A percentile compares a stretch with the other conserved stretches of the same genome.
Evolutionary conservation across 2,113 vertebrate species (phyloP).

Genomic region (Callionymus lyra): DNA sequence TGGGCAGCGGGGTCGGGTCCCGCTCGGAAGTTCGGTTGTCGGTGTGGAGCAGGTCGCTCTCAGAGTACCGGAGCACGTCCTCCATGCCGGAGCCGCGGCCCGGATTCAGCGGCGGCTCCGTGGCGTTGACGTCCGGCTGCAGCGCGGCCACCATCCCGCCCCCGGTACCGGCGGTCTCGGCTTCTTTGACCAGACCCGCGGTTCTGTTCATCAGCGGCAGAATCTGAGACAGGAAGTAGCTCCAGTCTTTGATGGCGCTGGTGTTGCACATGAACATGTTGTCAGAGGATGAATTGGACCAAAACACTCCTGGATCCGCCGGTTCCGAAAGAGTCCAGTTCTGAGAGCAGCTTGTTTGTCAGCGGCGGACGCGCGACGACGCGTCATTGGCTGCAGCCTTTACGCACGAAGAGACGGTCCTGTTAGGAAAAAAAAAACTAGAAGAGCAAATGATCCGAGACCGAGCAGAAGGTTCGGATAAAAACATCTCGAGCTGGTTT

Average conservation of each 20-base stretch:
- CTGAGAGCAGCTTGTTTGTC: no score
- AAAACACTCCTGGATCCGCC: no score
- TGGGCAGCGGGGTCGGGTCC: constrained; percentile 69
- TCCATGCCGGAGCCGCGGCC: constrained; percentile 77
- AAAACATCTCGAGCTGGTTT: no score
- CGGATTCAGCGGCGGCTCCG: constrained; percentile 69
- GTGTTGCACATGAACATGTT: constrained; percentile 73
- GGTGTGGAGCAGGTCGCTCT: constrained; percentile 74
- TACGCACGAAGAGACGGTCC: no score
- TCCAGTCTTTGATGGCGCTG: constrained; percentile 81
- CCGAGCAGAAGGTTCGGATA: no score
- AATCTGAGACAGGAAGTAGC: constrained; percentile 77
- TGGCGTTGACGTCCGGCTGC: constrained; percentile 72
- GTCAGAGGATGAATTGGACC: no score
- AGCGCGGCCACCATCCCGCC: constrained; percentile 67
- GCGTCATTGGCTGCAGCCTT: no score
- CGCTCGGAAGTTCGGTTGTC: constrained; percentile 72
- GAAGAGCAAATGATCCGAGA: no score
- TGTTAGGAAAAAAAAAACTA: no score
- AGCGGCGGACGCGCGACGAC: no score
- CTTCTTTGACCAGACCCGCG: constrained; percentile 65
- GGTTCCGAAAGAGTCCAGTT: no score
- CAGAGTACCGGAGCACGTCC: constrained; percentile 74
- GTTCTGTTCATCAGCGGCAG: constrained; percentile 79
- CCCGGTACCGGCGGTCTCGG: constrained; percentile 71